Base-by-base conservation (phyloP, 2,113 vertebrate genomes). In the Ageneiosus marmoratus region DNA sequence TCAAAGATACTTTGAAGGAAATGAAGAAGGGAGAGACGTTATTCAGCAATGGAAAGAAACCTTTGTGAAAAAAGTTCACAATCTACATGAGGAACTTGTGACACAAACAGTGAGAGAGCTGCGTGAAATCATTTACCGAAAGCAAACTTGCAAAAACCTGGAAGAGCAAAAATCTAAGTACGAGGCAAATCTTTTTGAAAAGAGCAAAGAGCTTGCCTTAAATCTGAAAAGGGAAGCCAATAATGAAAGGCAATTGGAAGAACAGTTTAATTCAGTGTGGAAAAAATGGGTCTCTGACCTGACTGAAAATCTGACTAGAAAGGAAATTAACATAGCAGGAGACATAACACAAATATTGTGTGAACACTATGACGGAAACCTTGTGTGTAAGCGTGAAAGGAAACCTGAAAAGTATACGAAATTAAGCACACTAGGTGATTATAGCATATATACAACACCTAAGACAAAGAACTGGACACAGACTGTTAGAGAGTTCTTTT, bases 291-390 rank as follows among this genome's bases (percentile, higher is more conserved):
- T 89, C 5, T 0, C 50, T 1, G 82, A 84, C n/a, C 56, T 91
- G 1, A 77, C 85, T 16, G 0, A 24, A 22, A 1, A 56, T 0
- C 0, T n/a, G n/a, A n/a, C n/a, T n/a, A n/a, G n/a, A n/a, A 78
- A 90, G 10, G 0, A 4, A 0, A 83, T 89, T 10, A 0, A 91
- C 72, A 88, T 92, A 0, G 56, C 88, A 16, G 5, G 0, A 3
- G 90, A 93, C 0, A 63, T 91, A 0, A 58, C 91, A 16, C 4
- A 83, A 0, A 81, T 91, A 69, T 81, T 94, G 4, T 44, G 83
- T 50, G 48, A 50, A 12, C 48, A 50, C 48, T 50, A 50, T 50
- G 48, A 50, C 10, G 4, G 73, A 89, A 0, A 22, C 48, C 7
- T 91, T 90, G 16, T 53, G 15, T 5, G 4, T 53, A 18, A 53